These are phyloP conservation scores for Amphiprion clarkii DNA, from an alignment of 2,797 vertebrate genomes.

Conservation along the genomic window DNA sequence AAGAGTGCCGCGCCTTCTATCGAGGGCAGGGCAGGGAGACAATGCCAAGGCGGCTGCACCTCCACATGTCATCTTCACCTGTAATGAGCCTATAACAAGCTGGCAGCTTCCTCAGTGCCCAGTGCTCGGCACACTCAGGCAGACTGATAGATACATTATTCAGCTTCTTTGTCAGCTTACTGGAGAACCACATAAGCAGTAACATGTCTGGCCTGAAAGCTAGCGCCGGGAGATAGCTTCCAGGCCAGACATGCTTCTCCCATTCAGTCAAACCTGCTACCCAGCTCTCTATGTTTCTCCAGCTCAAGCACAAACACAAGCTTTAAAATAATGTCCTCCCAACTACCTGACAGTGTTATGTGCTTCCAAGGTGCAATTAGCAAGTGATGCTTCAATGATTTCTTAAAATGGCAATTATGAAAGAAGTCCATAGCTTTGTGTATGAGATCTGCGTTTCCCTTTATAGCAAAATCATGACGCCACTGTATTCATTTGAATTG, in stretches of 20 bases:
- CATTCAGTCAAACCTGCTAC: slow-evolving; percentile 26
- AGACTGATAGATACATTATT: slow-evolving; percentile 83
- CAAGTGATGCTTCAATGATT: slow-evolving; percentile 44
- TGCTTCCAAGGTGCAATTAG: slow-evolving; percentile 58
- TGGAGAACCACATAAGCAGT: slow-evolving; percentile 71
- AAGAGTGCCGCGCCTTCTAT: slow-evolving; percentile 66
- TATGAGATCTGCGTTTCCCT: slow-evolving; percentile 4
- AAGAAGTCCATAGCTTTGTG: slow-evolving; percentile 29
- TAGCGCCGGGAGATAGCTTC: slow-evolving; percentile 48
- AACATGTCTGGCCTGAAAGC: slow-evolving; percentile 65
- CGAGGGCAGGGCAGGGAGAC: slow-evolving; percentile 70
- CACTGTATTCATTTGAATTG: slow-evolving; percentile 6
- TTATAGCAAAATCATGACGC: slow-evolving; percentile 8
- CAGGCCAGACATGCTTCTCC: slow-evolving; percentile 30
- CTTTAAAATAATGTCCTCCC: slow-evolving; percentile 9
- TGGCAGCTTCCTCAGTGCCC: slow-evolving; percentile 75
- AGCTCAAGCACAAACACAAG: slow-evolving; percentile 5
- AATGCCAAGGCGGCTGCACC: slow-evolving; percentile 72
- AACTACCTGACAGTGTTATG: slow-evolving; percentile 5
- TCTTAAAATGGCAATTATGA: slow-evolving; percentile 44
- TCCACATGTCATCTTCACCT: slow-evolving; percentile 82
- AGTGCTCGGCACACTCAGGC: slow-evolving; percentile 61
- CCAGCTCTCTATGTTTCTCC: slow-evolving; percentile 10
- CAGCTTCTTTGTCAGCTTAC: slow-evolving; percentile 79
- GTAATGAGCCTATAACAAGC: slow-evolving; percentile 84